Evolutionary conservation across 2,888 invertebrate species (phyloP), one percentile per base, ranked within the genome.

Genomic region (Empis stercorea): DNA sequence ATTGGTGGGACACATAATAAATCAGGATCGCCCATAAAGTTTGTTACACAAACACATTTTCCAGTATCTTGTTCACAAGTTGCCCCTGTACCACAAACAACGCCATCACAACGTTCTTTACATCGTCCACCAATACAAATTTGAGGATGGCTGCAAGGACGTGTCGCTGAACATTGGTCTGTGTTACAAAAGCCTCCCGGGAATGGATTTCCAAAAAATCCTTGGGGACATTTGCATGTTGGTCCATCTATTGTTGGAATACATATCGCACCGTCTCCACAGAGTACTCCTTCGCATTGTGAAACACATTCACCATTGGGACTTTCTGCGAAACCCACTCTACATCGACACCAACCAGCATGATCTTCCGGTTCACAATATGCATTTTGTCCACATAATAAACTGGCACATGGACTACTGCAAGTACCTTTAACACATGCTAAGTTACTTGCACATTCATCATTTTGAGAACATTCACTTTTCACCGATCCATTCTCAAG

Each of bases 1-100:
- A 87, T 76, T 27, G 91, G 89, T 61, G 92, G 91, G 82, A 91
- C 88, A 61, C 92, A 92, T 44, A 92, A 75, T 23, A 89, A 71
- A 62, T 89, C 86, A 1, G 92, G 89, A 65, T 92, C 88, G 58
- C 93, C 93, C 52, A 87, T 78, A 63, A 91, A 91, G 62, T 84
- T 85, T 13, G 85, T 81, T 63, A 89, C 81, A 61, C 93, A 93
- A 42, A 87, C 76, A 65, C 93, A 93, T 69, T 82, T 83, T 53
- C 88, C 89, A 30, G 80, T 81, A 45, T 76, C 73, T 57, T 79
- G 79, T 61, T 91, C 84, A 62, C 93, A 93, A 44, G 80, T 79
- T 14, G 92, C 92, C 9, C 92, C 92, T 32, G 91, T 78, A 9
- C 92, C 92, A 61, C 93, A 93, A 13, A 88, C 80, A 10, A 88